Conservation (phyloP, 2,113 vertebrate species). For the Mungos mungo region DNA sequence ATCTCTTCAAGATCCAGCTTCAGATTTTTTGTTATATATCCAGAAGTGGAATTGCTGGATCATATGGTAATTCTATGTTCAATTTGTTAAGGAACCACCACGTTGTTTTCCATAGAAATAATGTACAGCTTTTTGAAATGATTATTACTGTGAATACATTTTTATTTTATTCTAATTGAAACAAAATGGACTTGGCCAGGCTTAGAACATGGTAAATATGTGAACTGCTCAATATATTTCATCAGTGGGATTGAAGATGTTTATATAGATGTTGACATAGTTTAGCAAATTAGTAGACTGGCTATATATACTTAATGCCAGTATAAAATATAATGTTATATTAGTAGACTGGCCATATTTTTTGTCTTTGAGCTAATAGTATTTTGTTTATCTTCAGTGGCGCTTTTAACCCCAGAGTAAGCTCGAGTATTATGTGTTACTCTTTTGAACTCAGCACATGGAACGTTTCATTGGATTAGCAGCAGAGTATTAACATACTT, state of each 20-base stretch:
- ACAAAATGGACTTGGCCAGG: background rate
- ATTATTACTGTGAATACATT: background rate
- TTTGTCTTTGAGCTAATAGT: background rate
- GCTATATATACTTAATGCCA: too few species aligned
- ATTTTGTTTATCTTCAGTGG: background rate
- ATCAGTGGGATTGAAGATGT: background rate
- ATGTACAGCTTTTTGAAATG: background rate
- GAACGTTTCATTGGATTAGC: background rate
- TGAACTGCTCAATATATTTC: background rate
- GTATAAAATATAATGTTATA: background rate
- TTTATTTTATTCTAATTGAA: background rate
- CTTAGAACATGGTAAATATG: background rate
- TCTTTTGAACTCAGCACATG: background rate
- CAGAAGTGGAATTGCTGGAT: background rate
- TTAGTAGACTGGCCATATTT: background rate
- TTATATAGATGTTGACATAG: background rate
- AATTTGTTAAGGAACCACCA: background rate
- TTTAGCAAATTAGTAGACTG: background rate
- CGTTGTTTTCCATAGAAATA: background rate
- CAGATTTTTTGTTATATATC: background rate
- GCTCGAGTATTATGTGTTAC: background rate
- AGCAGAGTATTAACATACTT: background rate
- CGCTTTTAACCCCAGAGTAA: background rate
- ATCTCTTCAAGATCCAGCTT: background rate
- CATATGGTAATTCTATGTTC: background rate